Evolutionary conservation across 2,888 invertebrate species (phyloP), one percentile per base, ranked within the genome.

Genomic region (Sthenelais limicola): DNA sequence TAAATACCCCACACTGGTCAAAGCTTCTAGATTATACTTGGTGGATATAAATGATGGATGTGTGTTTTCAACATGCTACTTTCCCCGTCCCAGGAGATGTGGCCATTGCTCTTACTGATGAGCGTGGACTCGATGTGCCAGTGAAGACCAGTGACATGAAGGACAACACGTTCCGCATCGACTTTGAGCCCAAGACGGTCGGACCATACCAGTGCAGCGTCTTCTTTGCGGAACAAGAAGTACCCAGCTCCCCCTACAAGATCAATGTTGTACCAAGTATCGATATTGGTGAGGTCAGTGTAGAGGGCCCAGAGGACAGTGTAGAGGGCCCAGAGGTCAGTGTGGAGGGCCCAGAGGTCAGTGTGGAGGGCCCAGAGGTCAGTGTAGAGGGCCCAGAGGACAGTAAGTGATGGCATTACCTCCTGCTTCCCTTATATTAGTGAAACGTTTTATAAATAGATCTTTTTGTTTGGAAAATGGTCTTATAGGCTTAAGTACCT

Each of bases 341-440:
- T 95, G 91, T 93, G 94, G 93, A 94, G 80, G 95, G 95, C 81
- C 90, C 96, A 58, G 94, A 95, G 87, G 92, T 93, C 86, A 94
- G 95, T 95, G 91, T 93, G 94, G 93, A 94, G 80, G 95, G 95
- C 81, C 90, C 96, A 58, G 94, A 94, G 88, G 92, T 96, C 80
- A 92, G 92, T 88, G 94, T 95, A 54, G 94, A 94, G 80, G 95
- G 95, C 81, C 90, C 96, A 58, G 94, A n/a, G n/a, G n/a, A n/a
- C n/a, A n/a, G n/a, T n/a, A n/a, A n/a, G n/a, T n/a, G n/a, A n/a
- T n/a, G n/a, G n/a, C n/a, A n/a, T n/a, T n/a, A n/a, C n/a, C n/a
- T n/a, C n/a, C n/a, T n/a, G n/a, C n/a, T n/a, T n/a, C n/a, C n/a
- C n/a, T n/a, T n/a, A n/a, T n/a, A n/a, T n/a, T n/a, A n/a, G n/a